These are phyloP conservation scores for Syngnathus scovelli DNA, from an alignment of 2,113 vertebrate genomes.

Conservation along the genomic window DNA sequence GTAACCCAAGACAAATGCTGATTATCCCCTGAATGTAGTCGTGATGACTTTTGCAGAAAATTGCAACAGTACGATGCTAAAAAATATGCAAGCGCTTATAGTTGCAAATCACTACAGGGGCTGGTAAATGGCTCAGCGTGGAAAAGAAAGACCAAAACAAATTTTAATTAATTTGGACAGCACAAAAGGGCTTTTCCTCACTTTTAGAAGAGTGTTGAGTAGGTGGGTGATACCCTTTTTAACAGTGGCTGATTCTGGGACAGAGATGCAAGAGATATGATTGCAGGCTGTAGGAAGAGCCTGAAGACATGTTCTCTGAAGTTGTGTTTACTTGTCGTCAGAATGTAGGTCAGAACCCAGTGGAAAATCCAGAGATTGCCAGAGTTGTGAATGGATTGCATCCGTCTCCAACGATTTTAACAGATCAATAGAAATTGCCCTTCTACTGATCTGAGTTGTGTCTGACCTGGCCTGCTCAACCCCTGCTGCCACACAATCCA, in stretches of 20 bases:
- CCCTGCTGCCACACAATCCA: slow-evolving; percentile 29
- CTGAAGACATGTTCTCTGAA: slow-evolving; percentile 50
- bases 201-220: background rate
- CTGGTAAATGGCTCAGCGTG: slow-evolving; percentile 16
- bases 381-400: slow-evolving; percentile 38
- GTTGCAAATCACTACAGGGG: slow-evolving; percentile 20
- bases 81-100: slow-evolving; percentile 43
- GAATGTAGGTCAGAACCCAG: slow-evolving; percentile 70
- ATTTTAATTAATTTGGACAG: slow-evolving; percentile 63
- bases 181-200: slow-evolving; percentile 39
- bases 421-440: slow-evolving; percentile 52
- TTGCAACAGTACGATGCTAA: slow-evolving; percentile 30
- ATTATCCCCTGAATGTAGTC: slow-evolving; percentile 40
- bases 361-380: slow-evolving; percentile 43
- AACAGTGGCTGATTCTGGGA: slow-evolving; percentile 18
- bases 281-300: slow-evolving; percentile 22
- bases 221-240: background rate
- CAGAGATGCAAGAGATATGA: slow-evolving; percentile 14
- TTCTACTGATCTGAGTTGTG: slow-evolving; percentile 47
- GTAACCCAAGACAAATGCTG: slow-evolving; percentile 33
- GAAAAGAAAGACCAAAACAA: slow-evolving; percentile 36
- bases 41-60: slow-evolving; percentile 44
- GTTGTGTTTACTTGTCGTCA: slow-evolving; percentile 65
- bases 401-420: slow-evolving; percentile 46
- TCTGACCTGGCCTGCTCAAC: slow-evolving; percentile 15